Percentiles rank a stretch among this genome's conserved stretches.
These are phyloP conservation scores for Eustalomyia histrio DNA, from an alignment of 2,888 invertebrate genomes.

Conservation along the genomic window DNA sequence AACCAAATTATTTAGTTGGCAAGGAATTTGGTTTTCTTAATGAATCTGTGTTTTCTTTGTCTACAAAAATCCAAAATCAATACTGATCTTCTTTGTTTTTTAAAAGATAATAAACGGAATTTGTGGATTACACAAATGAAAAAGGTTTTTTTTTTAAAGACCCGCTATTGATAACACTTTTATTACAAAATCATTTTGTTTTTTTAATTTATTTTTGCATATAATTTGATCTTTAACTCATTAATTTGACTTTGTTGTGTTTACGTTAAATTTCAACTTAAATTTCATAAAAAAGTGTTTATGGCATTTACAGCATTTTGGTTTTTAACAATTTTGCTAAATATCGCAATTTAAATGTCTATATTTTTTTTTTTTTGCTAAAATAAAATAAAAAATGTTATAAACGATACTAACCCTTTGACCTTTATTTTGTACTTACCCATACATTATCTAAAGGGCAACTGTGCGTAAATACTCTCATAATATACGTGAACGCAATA, in stretches of 20 bases:
- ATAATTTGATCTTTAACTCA: neutral
- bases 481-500: conserved; percentile 55
- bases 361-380: neutral
- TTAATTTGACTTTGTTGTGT: neutral
- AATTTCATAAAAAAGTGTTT: neutral
- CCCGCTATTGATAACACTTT: too few species aligned
- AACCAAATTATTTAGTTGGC: too few species aligned
- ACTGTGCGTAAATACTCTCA: conserved; percentile 51
- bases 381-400: neutral
- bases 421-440: conserved; percentile 20
- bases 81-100: too few species aligned
- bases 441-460: conserved; percentile 46
- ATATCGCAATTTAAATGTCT: neutral
- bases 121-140: too few species aligned
- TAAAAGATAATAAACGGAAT: too few species aligned
- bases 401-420: conserved; percentile 12
- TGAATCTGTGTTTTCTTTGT: too few species aligned
- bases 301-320: neutral
- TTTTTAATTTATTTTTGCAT: neutral
- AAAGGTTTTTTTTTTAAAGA: too few species aligned
- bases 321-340: neutral
- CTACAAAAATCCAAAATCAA: too few species aligned
- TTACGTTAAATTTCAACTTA: neutral
- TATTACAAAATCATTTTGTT: neutral
- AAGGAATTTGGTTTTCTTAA: too few species aligned